phyloP scores from a whole-genome alignment of 2,888 invertebrate species.

The Melinopterus prodromus region DNA sequence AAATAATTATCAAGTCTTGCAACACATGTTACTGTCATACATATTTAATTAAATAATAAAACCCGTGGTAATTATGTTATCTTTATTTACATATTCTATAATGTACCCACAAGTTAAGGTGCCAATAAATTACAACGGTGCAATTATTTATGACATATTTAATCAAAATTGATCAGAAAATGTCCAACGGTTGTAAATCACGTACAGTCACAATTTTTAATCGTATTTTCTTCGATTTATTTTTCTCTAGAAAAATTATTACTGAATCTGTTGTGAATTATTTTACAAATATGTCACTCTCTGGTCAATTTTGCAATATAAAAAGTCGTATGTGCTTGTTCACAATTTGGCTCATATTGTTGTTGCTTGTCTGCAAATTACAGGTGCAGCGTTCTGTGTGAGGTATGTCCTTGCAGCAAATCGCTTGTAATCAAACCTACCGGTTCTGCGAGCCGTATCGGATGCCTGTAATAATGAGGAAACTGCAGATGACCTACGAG shows the following conservation, averaged over 20 bases:
- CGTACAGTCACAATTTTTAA: not conserved
- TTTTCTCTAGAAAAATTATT: not conserved
- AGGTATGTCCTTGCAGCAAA: constrained; percentile 33
- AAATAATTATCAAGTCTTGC: no score
- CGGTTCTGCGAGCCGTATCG: constrained; percentile 51
- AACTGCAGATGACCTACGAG: constrained; percentile 49
- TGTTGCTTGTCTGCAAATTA: not conserved
- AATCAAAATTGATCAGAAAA: not conserved
- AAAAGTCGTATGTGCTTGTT: not conserved
- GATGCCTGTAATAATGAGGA: constrained; percentile 51
- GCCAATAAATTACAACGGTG: not conserved
- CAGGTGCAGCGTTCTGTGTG: not conserved
- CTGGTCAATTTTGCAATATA: not conserved
- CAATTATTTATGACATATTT: not conserved
- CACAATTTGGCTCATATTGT: not conserved
- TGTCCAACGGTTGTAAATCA: not conserved
- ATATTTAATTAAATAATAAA: no score
- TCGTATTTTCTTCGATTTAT: not conserved
- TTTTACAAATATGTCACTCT: not conserved
- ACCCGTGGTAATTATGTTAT: not conserved
- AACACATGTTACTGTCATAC: no score
- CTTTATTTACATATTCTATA: not conserved
- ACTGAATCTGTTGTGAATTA: not conserved
- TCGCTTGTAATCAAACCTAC: constrained; percentile 53
- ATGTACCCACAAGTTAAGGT: not conserved